Conservation (phyloP, 2,113 vertebrate genomes). For the Alethe diademata region DNA sequence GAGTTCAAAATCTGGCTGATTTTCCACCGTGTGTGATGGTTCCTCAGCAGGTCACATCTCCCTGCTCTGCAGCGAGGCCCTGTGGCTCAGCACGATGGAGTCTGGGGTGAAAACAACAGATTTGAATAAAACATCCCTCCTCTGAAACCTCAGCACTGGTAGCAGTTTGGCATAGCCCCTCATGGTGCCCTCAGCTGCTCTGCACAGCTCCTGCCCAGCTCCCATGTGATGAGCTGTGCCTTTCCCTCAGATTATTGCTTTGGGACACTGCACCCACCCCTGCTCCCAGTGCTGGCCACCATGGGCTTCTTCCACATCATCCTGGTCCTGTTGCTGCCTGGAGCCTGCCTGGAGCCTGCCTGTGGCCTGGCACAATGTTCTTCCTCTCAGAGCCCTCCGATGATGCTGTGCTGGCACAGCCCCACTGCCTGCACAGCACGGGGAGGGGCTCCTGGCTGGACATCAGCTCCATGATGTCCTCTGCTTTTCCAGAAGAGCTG, state of each 20-base stretch:
- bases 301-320: accelerated
- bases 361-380: accelerated
- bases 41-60: accelerated
- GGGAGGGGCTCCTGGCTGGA: background rate
- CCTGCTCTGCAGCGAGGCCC: background rate
- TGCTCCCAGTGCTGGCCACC: background rate
- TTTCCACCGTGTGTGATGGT: background rate
- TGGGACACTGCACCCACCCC: background rate
- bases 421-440: background rate
- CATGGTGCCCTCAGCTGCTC: accelerated
- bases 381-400: background rate
- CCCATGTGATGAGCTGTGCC: background rate
- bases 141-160: accelerated
- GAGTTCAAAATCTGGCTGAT: background rate
- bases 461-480: background rate
- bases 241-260: background rate
- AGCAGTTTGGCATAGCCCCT: background rate
- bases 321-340: background rate
- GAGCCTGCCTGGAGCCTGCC: background rate
- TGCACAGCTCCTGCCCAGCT: background rate
- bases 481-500: background rate
- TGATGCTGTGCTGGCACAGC: accelerated
- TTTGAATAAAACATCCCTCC: background rate
- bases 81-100: accelerated
- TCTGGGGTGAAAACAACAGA: background rate